These are phyloP conservation scores for Dascillus cervinus DNA, from an alignment of 2,888 invertebrate species.

Conservation along the genomic window DNA sequence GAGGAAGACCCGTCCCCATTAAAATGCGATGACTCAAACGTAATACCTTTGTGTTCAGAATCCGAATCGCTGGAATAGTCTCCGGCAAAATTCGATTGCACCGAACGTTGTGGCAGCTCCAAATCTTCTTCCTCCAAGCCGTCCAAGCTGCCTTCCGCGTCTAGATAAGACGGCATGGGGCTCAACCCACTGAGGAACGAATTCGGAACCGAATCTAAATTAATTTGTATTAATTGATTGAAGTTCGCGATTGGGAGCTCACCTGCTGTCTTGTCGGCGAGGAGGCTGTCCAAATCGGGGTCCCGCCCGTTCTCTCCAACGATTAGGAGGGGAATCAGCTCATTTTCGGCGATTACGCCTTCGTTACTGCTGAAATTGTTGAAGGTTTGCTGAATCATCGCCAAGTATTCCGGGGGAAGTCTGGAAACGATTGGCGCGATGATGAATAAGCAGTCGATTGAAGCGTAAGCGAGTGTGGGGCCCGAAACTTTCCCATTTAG, in stretches of 20 bases:
- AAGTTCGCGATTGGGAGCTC: slow-evolving; percentile 12
- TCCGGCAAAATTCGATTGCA: slow-evolving; percentile 19
- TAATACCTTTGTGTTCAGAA: slow-evolving; percentile 33
- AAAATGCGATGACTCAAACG: slow-evolving; percentile 40
- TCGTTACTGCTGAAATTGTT: slow-evolving; percentile 23
- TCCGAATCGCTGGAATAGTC: slow-evolving; percentile 37
- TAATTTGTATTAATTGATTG: slow-evolving; percentile 4
- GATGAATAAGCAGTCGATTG: slow-evolving; percentile 28
- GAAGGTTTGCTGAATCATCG: slow-evolving; percentile 20
- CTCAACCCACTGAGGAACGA: slow-evolving; percentile 34
- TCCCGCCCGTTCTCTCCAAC: slow-evolving; percentile 29
- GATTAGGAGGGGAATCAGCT: slow-evolving; percentile 36
- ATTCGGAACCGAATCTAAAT: slow-evolving; percentile 35
- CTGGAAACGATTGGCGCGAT: slow-evolving; percentile 25
- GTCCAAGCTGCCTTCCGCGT: slow-evolving; percentile 30
- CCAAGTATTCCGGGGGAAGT: slow-evolving; percentile 26
- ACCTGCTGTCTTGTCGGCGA: slow-evolving; percentile 38
- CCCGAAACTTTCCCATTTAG: slow-evolving; percentile 37
- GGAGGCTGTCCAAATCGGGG: slow-evolving; percentile 32
- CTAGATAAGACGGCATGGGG: slow-evolving; percentile 39
- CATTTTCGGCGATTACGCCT: slow-evolving; percentile 37
- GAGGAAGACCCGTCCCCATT: slow-evolving; percentile 38
- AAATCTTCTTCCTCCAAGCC: slow-evolving; percentile 36
- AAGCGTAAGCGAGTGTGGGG: slow-evolving; percentile 29
- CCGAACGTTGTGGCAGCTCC: slow-evolving; percentile 20